Percentiles rank a stretch among this genome's conserved stretches.
phyloP scores from a whole-genome alignment of 1,140 invertebrate species.

The Lithobius niger region DNA sequence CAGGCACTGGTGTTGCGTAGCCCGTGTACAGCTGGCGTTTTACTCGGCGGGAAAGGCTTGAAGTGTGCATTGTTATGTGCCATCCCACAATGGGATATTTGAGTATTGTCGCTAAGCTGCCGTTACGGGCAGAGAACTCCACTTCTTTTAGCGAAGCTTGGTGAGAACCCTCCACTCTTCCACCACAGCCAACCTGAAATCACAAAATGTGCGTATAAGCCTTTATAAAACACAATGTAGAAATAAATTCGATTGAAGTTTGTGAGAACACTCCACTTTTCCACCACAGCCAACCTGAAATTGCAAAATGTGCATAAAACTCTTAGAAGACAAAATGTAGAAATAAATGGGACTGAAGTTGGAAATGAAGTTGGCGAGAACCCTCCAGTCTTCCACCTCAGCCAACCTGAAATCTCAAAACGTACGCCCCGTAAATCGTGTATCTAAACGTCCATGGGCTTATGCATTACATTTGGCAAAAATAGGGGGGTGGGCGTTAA shows the following conservation, averaged over 20 bases:
- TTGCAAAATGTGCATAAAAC: no score
- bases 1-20: conserved; percentile 17
- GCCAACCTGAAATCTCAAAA: conserved; percentile 40
- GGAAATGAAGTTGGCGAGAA: conserved; percentile 35
- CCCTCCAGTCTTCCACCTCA: conserved; percentile 47
- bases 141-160: conserved; percentile 43
- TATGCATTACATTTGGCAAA: no score
- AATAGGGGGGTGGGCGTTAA: no score
- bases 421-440: no score
- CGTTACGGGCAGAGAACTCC: conserved; percentile 44
- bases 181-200: conserved; percentile 49
- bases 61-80: conserved; percentile 35
- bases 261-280: conserved; percentile 40
- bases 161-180: conserved; percentile 41
- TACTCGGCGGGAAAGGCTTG: not conserved
- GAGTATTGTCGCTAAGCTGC: conserved; percentile 44
- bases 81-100: conserved; percentile 48
- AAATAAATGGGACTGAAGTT: no score
- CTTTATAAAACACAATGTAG: no score
- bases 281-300: conserved; percentile 50
- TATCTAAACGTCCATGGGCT: no score
- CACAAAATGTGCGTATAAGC: no score
- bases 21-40: not conserved
- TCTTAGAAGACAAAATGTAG: no score
- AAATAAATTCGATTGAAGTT: no score